Conservation (phyloP, 2,797 vertebrate species). For the Chiloscyllium punctatum region DNA sequence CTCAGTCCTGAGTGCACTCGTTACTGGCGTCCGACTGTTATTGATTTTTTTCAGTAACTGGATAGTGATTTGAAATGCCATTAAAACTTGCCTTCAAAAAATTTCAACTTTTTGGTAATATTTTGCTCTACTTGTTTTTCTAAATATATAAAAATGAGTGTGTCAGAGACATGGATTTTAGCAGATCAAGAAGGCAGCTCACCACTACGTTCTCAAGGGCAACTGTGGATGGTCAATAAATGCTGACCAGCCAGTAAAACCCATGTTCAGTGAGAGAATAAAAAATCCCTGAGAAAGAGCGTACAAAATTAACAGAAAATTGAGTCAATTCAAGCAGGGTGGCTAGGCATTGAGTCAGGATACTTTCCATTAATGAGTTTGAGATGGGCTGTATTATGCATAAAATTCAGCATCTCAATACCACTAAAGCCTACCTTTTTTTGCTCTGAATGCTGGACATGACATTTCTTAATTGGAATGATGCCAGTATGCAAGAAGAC, state of each 20-base stretch:
- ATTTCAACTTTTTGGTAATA: background rate
- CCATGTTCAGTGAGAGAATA: too few relatives aligned
- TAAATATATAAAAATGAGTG: background rate
- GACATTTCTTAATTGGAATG: background rate
- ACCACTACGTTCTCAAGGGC: too few relatives aligned
- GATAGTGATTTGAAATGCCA: too few relatives aligned
- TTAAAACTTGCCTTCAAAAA: background rate
- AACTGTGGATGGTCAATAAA: too few relatives aligned
- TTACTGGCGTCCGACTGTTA: background rate
- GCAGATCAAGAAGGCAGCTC: too few relatives aligned
- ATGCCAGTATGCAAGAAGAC: background rate
- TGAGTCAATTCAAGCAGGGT: background rate
- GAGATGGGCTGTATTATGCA: background rate
- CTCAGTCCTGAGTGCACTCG: background rate
- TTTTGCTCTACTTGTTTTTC: background rate
- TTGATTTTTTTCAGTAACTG: background rate
- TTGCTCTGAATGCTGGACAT: background rate
- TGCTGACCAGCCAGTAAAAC: too few relatives aligned
- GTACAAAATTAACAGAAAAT: background rate
- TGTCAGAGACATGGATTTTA: background rate
- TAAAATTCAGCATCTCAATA: background rate
- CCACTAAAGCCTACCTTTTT: background rate
- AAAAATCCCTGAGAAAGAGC: background rate
- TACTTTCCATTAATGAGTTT: background rate
- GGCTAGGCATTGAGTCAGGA: too few relatives aligned